phyloP scores from a whole-genome alignment of 1,140 invertebrate species.

The Pseudomyrmex cubaensis region DNA sequence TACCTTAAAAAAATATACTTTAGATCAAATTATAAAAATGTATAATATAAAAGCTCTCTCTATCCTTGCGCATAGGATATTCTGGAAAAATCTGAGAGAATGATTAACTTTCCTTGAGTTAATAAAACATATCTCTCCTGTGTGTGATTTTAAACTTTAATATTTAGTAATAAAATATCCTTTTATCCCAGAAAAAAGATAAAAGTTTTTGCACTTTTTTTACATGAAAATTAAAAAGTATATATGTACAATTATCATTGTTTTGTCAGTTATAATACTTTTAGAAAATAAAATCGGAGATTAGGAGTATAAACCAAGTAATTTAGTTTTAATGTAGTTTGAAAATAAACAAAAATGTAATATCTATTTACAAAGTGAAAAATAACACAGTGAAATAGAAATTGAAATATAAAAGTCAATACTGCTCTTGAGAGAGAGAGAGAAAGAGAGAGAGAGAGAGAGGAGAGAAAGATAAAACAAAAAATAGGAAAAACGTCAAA shows the following conservation, averaged over 20 bases:
- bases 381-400: background rate
- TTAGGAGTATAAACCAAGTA: too few relatives aligned
- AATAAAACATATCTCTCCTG: background rate
- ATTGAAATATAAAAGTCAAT: background rate
- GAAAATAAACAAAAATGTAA: background rate
- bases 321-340: background rate
- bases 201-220: background rate
- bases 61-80: background rate
- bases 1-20: background rate
- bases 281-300: background rate
- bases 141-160: background rate
- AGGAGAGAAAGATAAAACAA: too few relatives aligned
- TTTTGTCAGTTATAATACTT: background rate
- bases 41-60: conserved; percentile 2
- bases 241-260: background rate
- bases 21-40: background rate
- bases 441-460: too few relatives aligned
- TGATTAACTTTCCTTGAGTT: background rate
- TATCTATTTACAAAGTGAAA: conserved; percentile 2
- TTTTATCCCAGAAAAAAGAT: background rate
- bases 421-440: too few relatives aligned
- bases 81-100: background rate
- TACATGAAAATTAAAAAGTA: too few relatives aligned
- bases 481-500: too few relatives aligned
- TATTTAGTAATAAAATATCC: conserved; percentile 2